These are phyloP conservation scores for Calidris pygmaea DNA, from an alignment of 2,113 vertebrate genomes.

Conservation along the genomic window DNA sequence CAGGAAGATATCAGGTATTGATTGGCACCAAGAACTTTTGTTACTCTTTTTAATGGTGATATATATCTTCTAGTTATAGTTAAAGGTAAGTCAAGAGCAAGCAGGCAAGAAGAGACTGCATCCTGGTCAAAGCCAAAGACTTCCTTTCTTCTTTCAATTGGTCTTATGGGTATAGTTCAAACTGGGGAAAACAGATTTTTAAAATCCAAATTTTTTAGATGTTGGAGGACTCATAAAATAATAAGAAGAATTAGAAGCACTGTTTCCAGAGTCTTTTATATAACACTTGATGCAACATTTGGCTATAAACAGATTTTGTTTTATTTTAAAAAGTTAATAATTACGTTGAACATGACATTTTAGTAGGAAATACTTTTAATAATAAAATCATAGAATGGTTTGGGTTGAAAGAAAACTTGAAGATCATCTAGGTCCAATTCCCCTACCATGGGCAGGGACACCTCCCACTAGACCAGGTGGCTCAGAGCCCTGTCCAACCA, in stretches of 20 bases:
- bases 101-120: neutral
- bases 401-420: neutral
- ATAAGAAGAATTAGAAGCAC: neutral
- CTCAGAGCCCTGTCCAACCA: neutral
- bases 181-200: neutral
- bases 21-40: slow-evolving; percentile 20
- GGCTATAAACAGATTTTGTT: neutral
- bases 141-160: neutral
- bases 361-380: neutral
- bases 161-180: neutral
- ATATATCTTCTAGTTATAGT: slow-evolving; percentile 19
- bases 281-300: neutral
- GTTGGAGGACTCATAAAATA: neutral
- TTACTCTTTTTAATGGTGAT: slow-evolving; percentile 7
- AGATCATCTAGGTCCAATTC: neutral
- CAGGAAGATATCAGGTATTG: neutral
- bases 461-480: neutral
- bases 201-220: neutral
- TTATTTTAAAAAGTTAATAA: neutral
- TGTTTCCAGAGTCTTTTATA: accelerated
- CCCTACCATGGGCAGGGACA: neutral
- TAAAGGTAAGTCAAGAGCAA: slow-evolving; percentile 21
- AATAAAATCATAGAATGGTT: neutral
- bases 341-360: neutral
- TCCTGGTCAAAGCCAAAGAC: neutral